phyloP scores from a whole-genome alignment of 1,140 invertebrate genomes.

The Orussus abietinus region DNA sequence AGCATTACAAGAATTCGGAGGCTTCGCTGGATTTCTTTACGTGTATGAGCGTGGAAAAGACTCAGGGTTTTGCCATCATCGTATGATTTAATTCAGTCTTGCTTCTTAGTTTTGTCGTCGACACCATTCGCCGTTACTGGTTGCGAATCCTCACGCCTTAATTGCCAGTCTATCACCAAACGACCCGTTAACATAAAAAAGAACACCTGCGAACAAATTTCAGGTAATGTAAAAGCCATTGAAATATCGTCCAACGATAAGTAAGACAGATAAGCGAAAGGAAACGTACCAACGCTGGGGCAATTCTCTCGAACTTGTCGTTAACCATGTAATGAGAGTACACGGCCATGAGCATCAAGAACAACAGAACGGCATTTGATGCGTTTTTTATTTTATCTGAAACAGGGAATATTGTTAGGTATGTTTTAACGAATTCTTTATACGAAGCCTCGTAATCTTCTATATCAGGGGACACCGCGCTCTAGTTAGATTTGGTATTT shows the following conservation, averaged over 20 bases:
- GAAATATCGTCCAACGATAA: constrained; percentile 6
- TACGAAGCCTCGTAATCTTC: no score
- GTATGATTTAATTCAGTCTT: constrained; percentile 55
- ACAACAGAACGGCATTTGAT: constrained; percentile 77
- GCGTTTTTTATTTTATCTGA: constrained; percentile 84
- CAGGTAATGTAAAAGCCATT: neutral
- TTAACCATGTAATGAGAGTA: constrained; percentile 91
- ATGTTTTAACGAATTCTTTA: no score
- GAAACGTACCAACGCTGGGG: constrained; percentile 71
- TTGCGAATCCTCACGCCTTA: constrained; percentile 47
- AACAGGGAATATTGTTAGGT: constrained; percentile 35
- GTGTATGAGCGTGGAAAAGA: no score
- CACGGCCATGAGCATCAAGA: constrained; percentile 81
- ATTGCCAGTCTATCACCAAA: constrained; percentile 73
- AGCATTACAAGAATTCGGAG: no score
- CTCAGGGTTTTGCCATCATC: no score
- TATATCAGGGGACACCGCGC: no score
- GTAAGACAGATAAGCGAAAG: neutral
- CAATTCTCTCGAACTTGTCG: constrained; percentile 89
- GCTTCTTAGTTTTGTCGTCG: constrained; percentile 51
- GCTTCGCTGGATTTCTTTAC: no score
- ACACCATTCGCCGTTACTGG: constrained; percentile 43
- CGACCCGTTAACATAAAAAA: constrained; percentile 93
- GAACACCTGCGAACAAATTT: constrained; percentile 64
- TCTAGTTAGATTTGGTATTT: no score